A percentile compares a stretch with the other conserved stretches of the same genome.
phyloP scores from a whole-genome alignment of 2,888 invertebrate genomes.

The Pinctada fucata region DNA sequence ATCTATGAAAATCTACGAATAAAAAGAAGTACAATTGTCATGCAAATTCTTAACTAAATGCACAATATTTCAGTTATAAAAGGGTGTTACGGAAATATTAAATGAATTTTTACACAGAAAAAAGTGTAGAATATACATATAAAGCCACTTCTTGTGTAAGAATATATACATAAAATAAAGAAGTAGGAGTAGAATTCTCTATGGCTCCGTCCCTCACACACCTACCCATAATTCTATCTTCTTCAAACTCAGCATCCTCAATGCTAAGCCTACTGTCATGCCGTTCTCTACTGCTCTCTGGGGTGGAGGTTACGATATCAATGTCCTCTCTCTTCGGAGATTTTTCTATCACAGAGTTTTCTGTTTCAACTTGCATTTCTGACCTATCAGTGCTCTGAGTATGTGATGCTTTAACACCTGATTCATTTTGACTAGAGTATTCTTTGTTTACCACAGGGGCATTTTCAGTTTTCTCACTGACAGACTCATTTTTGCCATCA shows the following conservation, averaged over 20 bases:
- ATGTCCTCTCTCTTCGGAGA: slow-evolving; percentile 4
- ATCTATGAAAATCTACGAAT: not conserved
- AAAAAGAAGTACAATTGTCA: no score
- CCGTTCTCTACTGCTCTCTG: slow-evolving; percentile 15
- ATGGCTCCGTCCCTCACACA: no score
- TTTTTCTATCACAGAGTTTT: not conserved
- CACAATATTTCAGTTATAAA: no score
- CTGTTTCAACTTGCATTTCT: slow-evolving; percentile 11
- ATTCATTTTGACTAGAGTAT: not conserved
- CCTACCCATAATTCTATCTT: slow-evolving; percentile 53
- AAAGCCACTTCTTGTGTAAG: no score
- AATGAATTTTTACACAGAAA: no score
- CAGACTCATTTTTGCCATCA: not conserved
- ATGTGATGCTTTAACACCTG: not conserved
- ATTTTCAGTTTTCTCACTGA: not conserved
- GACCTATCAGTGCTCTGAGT: slow-evolving; percentile 8
- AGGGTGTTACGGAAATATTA: no score
- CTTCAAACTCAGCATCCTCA: slow-evolving; percentile 49
- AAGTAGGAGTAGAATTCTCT: no score
- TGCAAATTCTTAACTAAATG: no score
- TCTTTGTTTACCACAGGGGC: not conserved
- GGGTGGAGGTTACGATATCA: slow-evolving; percentile 34
- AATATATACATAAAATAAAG: no score
- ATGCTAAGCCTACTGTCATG: slow-evolving; percentile 33
- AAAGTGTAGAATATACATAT: no score